phyloP scores from a whole-genome alignment of 2,888 invertebrate species.

The Phalera bucephala region DNA sequence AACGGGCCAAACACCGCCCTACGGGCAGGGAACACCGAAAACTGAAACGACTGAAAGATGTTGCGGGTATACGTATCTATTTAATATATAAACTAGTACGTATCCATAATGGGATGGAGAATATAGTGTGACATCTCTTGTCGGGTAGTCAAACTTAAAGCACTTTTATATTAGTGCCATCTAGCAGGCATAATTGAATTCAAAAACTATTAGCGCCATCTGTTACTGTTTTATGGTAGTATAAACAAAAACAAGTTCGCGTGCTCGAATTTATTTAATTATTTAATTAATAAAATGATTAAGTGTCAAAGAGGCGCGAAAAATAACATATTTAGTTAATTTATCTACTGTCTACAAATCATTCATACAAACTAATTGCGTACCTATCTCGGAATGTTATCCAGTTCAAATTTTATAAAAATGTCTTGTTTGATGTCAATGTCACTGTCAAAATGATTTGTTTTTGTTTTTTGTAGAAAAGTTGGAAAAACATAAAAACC shows the following conservation, averaged over 20 bases:
- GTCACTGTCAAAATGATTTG: constrained; percentile 9
- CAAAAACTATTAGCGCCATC: not conserved
- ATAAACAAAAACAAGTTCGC: too few relatives aligned
- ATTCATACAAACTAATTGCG: too few relatives aligned
- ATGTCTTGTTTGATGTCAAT: constrained; percentile 3
- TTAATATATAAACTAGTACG: constrained; percentile 7
- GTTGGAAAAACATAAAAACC: constrained; percentile 8
- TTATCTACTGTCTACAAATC: too few relatives aligned
- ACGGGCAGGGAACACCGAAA: constrained; percentile 65
- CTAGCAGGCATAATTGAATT: not conserved
- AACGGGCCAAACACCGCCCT: constrained; percentile 73
- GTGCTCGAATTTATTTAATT: too few relatives aligned
- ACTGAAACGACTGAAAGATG: constrained; percentile 71
- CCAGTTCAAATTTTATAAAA: too few relatives aligned
- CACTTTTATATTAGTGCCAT: constrained; percentile 7
- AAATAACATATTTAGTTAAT: too few relatives aligned
- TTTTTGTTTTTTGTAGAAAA: constrained; percentile 18
- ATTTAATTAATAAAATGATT: too few relatives aligned
- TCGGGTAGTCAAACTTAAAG: constrained; percentile 42
- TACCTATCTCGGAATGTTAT: too few relatives aligned
- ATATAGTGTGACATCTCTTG: constrained; percentile 39
- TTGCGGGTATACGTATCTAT: constrained; percentile 26
- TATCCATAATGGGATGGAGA: constrained; percentile 6
- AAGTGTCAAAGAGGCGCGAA: too few relatives aligned
- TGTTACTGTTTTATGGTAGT: too few relatives aligned